Evolutionary conservation across 1,140 invertebrate species (phyloP), one percentile per base, ranked within the genome.

Genomic region (Antheraea mylitta): DNA sequence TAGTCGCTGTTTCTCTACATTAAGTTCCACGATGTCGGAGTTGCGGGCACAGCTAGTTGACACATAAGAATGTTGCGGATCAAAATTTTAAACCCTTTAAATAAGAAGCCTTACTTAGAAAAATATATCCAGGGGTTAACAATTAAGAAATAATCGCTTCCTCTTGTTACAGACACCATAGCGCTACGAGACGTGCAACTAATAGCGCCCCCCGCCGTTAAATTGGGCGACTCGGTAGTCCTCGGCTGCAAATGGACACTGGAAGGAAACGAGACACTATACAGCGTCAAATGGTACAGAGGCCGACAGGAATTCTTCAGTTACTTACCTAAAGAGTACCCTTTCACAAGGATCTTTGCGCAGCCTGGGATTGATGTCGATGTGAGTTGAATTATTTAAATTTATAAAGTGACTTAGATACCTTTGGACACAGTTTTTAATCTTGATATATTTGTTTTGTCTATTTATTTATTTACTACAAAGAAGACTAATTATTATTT

Each of bases 271-370:
- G 92, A 93, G 70, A 93, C 93, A 10, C 91, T 97, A 13, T 97
- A 97, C 88, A 95, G 96, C 38, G 95, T 97, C 68, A 97, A 97
- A 89, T 97, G 96, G 96, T 97, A 97, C 90, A 95, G 96, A 74
- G 95, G 96, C 11, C 89, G 94, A 45, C 92, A 95, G 78, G 94
- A 96, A 79, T 96, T 96, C 87, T 96, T 95, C 86, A 93, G 95
- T 66, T 96, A 94, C 76, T 88, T 94, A 37, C 94, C 94, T 0
- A 94, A 95, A 30, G 94, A 95, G 75, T 89, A 92, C 63, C 95
- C 94, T 0, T 93, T 90, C 45, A 94, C 93, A n/a, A 93, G 94
- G 72, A 93, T 93, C 58, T 95, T 95, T 72, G 82, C 92, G 0
- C 90, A 94, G 60, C 91, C 92, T 2, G 95, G 95, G 18, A 93